phyloP scores from a whole-genome alignment of 2,888 invertebrate species.

The Prosapia bicincta region DNA sequence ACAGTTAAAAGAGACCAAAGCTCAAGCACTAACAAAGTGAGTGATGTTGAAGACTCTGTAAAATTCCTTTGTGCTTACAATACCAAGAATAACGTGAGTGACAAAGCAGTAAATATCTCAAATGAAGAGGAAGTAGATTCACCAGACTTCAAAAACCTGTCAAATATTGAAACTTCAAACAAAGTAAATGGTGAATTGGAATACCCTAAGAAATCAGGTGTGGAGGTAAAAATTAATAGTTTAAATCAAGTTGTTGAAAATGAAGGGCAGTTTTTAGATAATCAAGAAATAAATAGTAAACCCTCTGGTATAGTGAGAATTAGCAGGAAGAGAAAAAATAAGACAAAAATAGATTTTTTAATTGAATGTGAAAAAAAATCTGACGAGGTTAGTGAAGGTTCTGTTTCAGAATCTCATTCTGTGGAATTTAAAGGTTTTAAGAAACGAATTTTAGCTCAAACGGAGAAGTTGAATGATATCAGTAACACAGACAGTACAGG shows the following conservation, averaged over 20 bases:
- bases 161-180: not conserved
- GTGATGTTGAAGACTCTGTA: not conserved
- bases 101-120: not conserved
- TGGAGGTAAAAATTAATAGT: not conserved
- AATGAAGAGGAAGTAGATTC: not conserved
- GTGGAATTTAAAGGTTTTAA: slow-evolving; percentile 36
- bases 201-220: not conserved
- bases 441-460: slow-evolving; percentile 22
- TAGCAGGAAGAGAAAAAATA: not conserved
- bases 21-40: not conserved
- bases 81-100: not conserved
- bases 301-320: not conserved
- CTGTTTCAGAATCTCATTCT: slow-evolving; percentile 10
- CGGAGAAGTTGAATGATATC: slow-evolving; percentile 18
- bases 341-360: not conserved
- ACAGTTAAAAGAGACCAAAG: not conserved
- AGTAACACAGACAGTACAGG: not conserved
- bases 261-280: not conserved
- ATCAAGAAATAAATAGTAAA: slow-evolving; percentile 7
- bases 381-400: slow-evolving; percentile 12
- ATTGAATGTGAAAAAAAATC: not conserved
- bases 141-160: not conserved
- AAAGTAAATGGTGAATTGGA: slow-evolving; percentile 22
- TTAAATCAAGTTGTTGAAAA: not conserved
- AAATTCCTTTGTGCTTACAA: not conserved